Evolutionary conservation across 2,888 invertebrate species (phyloP).

Genomic region (Lamellibrachia columna): DNA sequence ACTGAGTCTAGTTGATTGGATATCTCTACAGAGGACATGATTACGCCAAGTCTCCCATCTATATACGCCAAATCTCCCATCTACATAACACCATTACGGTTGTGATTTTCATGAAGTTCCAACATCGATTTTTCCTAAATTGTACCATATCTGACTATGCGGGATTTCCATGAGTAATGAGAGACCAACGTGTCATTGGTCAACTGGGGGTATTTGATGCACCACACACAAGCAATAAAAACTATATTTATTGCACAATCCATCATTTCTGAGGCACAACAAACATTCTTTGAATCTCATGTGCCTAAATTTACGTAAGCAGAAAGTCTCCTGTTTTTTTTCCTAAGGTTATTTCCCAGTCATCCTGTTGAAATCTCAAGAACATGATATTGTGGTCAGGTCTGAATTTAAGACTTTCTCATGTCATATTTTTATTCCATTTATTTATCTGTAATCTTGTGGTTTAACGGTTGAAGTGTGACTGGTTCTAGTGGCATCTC

Average conservation of each 20-base stretch:
- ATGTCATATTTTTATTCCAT: not conserved
- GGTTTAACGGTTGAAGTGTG: not conserved
- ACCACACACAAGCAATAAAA: no score
- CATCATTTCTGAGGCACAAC: no score
- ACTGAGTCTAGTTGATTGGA: not conserved
- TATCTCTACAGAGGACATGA: no score
- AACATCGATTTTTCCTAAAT: not conserved
- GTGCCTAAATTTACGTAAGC: not conserved
- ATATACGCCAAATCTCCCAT: not conserved
- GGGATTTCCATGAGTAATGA: not conserved
- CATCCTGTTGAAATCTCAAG: not conserved
- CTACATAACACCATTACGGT: not conserved
- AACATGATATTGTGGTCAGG: no score
- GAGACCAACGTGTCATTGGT: not conserved
- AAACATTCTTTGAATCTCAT: no score
- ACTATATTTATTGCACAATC: no score
- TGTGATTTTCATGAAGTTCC: not conserved
- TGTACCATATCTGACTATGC: not conserved
- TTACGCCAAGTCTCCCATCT: not conserved
- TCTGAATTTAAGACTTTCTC: not conserved
- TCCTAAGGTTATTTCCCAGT: not conserved
- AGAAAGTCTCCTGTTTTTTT: not conserved
- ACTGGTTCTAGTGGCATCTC: no score
- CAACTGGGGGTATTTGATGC: no score
- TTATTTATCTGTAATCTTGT: not conserved